Conservation (phyloP, 53 echinoderm and acorn worm species). For the Holothuria leucospilota region DNA sequence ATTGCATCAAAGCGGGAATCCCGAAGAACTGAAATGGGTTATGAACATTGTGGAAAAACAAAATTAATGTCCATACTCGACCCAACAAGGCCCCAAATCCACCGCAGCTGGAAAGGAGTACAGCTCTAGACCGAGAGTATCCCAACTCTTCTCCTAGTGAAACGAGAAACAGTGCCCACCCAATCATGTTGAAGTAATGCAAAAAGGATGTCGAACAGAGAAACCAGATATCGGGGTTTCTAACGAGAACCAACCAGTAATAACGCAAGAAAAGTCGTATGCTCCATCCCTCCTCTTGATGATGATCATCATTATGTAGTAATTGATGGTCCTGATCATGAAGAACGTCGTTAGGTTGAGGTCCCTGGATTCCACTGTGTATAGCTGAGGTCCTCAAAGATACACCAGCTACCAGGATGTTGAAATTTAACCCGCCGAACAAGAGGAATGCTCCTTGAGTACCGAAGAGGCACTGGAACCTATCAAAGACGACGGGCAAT, state of each 20-base stretch:
- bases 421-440: neutral
- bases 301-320: too few species aligned
- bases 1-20: neutral
- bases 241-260: too few species aligned
- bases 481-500: neutral
- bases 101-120: neutral
- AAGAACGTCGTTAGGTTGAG: too few species aligned
- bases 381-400: neutral
- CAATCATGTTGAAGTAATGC: neutral
- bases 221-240: too few species aligned
- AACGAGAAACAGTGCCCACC: neutral
- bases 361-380: too few species aligned
- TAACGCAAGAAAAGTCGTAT: too few species aligned
- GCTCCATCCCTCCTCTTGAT: too few species aligned
- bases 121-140: neutral
- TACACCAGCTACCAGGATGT: slow-evolving; percentile 4
- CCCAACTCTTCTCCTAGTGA: neutral
- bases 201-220: too few species aligned
- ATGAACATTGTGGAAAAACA: neutral
- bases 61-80: neutral
- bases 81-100: neutral
- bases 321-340: too few species aligned
- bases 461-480: neutral
- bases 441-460: neutral
- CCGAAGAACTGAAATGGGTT: neutral